phyloP scores from a whole-genome alignment of 2,113 vertebrate species.

The Sturnus vulgaris region DNA sequence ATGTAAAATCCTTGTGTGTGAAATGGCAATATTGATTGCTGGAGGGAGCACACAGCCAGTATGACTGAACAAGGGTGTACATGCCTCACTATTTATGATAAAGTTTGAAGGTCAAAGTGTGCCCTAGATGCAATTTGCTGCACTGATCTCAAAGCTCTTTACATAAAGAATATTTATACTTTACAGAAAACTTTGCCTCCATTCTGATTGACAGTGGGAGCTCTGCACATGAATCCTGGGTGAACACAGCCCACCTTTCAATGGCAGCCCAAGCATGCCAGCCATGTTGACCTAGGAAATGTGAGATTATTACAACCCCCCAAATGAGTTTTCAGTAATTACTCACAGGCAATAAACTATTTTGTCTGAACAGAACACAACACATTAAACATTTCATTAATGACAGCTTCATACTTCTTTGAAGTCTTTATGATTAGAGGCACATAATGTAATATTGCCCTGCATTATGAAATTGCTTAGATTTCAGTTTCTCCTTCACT shows the following conservation, averaged over 20 bases:
- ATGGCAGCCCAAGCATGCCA: not conserved
- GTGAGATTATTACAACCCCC: not conserved
- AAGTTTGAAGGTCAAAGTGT: not conserved
- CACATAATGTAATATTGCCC: not conserved
- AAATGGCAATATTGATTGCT: not conserved
- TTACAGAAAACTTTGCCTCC: not conserved
- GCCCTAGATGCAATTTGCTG: not conserved
- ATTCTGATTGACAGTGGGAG: not conserved
- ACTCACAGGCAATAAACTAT: not conserved
- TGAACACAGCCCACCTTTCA: not conserved
- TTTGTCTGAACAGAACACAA: not conserved
- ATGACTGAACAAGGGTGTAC: not conserved
- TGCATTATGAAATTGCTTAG: constrained; percentile 28
- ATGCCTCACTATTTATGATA: not conserved
- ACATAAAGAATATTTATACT: not conserved
- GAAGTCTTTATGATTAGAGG: constrained; percentile 15
- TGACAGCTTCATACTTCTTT: constrained; percentile 11
- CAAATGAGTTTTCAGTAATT: not conserved
- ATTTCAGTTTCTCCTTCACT: constrained; percentile 30
- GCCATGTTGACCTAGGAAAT: not conserved
- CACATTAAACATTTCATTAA: not conserved
- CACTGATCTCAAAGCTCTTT: not conserved
- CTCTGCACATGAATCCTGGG: not conserved
- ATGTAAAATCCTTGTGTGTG: not conserved
- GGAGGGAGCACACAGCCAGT: not conserved